Evolutionary conservation across 2,888 invertebrate species (phyloP), one percentile per base, ranked within the genome.

Genomic region (Drosophila diplacantha): DNA sequence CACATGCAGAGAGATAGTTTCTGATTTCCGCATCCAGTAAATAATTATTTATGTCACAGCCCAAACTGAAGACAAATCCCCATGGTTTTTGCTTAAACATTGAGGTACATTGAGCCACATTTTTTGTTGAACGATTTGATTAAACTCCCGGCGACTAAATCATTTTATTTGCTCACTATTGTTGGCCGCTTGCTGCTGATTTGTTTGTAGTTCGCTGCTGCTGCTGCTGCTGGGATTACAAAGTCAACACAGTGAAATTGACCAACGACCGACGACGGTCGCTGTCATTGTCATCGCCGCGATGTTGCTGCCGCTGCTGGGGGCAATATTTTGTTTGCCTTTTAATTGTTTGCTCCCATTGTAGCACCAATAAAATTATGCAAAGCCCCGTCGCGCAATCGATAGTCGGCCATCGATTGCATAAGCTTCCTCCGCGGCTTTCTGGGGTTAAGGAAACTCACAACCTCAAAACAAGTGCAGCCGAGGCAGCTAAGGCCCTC

Each of bases 331-430:
- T 65, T 65, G 51, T 56, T 69, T 52, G 64, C 29, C 47, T 49
- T 55, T 68, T 70, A 70, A 68, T 69, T 69, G 69, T 63, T 69
- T 70, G 71, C 38, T 46, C 50, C 71, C 64, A 37, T 52, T 67
- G 53, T 41, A 37, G 41, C 37, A 43, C 55, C 52, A 70, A 68
- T 68, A 70, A 68, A 68, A 68, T 68, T 49, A 68, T 68, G 68
- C 68, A 70, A 68, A 68, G 35, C 70, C 43, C 39, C 63, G 70
- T 35, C 55, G 34, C 47, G 37, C 64, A 51, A 51, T 56, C 57
- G 49, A 69, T 54, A 24, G 43, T 51, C 39, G 35, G 44, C 50
- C 31, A 67, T 60, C 43, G 60, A 51, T 70, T 69, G 47, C 47
- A 58, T 31, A 63, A 69, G 52, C 26, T 32, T 24, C 32, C 35